Conservation (phyloP, 2,888 invertebrate genomes). For the Athripsodes cinereus region DNA sequence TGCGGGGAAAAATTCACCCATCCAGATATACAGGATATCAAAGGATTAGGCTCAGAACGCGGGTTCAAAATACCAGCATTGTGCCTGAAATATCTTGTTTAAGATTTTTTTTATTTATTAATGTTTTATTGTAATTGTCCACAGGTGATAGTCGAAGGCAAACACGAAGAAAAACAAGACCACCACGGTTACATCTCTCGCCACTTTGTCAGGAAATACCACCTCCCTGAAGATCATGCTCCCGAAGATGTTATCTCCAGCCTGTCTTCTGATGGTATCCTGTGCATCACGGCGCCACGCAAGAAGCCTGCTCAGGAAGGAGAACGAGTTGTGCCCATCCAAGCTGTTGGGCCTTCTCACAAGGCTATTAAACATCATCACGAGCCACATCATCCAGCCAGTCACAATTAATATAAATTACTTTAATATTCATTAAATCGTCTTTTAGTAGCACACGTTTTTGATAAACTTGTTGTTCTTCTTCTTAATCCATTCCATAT, state of each 20-base stretch:
- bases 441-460: too few species aligned
- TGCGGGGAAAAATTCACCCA: too few species aligned
- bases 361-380: slow-evolving; percentile 18
- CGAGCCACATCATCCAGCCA: background rate
- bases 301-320: slow-evolving; percentile 35
- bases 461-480: too few species aligned
- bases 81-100: too few species aligned
- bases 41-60: too few species aligned
- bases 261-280: slow-evolving; percentile 69
- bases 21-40: too few species aligned
- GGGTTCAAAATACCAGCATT: too few species aligned
- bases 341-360: slow-evolving; percentile 55
- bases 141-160: slow-evolving; percentile 64
- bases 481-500: too few species aligned
- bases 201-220: slow-evolving; percentile 68
- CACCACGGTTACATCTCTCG: slow-evolving; percentile 68
- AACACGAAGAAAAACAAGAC: slow-evolving; percentile 72
- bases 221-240: slow-evolving; percentile 67
- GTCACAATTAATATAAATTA: background rate
- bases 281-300: slow-evolving; percentile 60
- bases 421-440: too few species aligned
- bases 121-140: background rate
- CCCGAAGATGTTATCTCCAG: slow-evolving; percentile 63
- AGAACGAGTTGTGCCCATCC: slow-evolving; percentile 53
- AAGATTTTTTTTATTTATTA: too few species aligned